Conservation (phyloP, 2,797 vertebrate genomes). For the Syngnathus acus region DNA sequence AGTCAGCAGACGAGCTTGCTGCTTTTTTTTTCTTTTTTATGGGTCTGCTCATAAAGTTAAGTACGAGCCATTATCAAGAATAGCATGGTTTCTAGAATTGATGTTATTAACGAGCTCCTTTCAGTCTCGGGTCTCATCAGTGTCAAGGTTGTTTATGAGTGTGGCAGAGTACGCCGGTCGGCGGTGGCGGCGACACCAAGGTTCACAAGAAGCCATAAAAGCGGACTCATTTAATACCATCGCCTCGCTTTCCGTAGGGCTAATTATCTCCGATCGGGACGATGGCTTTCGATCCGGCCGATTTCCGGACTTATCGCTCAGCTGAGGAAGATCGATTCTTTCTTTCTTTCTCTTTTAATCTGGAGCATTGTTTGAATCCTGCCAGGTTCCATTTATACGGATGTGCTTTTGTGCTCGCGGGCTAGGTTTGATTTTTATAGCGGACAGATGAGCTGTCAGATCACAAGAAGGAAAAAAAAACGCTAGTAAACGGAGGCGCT, state of each 20-base stretch:
- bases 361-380: neutral
- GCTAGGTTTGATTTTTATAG: no score
- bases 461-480: no score
- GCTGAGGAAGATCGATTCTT: neutral
- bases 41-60: conserved; percentile 50
- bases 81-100: conserved; percentile 41
- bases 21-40: conserved; percentile 31
- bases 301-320: neutral
- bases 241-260: neutral
- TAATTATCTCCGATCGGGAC: conserved; percentile 31
- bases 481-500: no score
- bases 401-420: no score
- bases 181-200: conserved; percentile 7
- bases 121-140: conserved; percentile 1
- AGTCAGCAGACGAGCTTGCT: conserved; percentile 42
- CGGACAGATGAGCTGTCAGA: no score
- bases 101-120: conserved; percentile 13
- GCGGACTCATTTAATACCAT: neutral
- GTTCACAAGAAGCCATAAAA: conserved; percentile 35
- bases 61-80: conserved; percentile 53
- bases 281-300: conserved; percentile 33
- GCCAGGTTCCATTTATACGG: neutral
- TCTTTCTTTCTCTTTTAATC: neutral
- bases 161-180: conserved; percentile 8
- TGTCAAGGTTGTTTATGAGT: conserved; percentile 35